A percentile compares a stretch with the other conserved stretches of the same genome.
phyloP scores from a whole-genome alignment of 2,888 invertebrate species.

The Epiblema foenella region DNA sequence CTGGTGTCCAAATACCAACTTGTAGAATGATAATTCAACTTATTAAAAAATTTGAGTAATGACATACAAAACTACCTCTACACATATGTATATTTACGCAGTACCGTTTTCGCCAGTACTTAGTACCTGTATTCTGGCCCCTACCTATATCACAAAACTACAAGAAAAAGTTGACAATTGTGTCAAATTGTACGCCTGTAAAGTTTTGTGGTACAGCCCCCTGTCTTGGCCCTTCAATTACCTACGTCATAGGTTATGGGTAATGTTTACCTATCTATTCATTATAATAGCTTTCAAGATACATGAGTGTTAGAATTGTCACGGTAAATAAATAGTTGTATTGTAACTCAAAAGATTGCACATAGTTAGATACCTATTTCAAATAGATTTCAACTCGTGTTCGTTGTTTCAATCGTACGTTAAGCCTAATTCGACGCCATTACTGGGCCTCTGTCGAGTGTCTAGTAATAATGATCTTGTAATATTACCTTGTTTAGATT shows the following conservation, averaged over 20 bases:
- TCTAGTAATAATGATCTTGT: slow-evolving; percentile 67
- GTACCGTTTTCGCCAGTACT: slow-evolving; percentile 19
- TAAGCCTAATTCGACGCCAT: slow-evolving; percentile 63
- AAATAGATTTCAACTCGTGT: slow-evolving; percentile 71
- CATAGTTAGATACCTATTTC: slow-evolving; percentile 61
- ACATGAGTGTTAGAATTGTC: slow-evolving; percentile 66
- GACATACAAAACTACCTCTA: slow-evolving; percentile 34
- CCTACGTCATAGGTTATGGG: slow-evolving; percentile 50
- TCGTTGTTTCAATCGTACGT: slow-evolving; percentile 72
- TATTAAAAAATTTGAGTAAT: slow-evolving; percentile 14
- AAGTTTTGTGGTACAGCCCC: too few species aligned
- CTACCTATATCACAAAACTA: too few species aligned
- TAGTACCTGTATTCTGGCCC: slow-evolving; percentile 1
- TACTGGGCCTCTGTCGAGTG: slow-evolving; percentile 60
- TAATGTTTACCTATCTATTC: slow-evolving; percentile 52
- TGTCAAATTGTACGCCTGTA: too few species aligned
- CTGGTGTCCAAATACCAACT: slow-evolving; percentile 2
- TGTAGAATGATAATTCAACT: slow-evolving; percentile 22
- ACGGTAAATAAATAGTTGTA: slow-evolving; percentile 65
- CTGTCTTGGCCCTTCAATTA: slow-evolving; percentile 39
- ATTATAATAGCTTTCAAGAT: slow-evolving; percentile 60
- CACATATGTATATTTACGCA: slow-evolving; percentile 21
- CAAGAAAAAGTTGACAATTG: too few species aligned
- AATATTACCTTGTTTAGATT: slow-evolving; percentile 75
- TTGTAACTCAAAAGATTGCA: slow-evolving; percentile 59